phyloP scores from a whole-genome alignment of 1,140 invertebrate genomes.

The Aphaenogaster rudis region DNA sequence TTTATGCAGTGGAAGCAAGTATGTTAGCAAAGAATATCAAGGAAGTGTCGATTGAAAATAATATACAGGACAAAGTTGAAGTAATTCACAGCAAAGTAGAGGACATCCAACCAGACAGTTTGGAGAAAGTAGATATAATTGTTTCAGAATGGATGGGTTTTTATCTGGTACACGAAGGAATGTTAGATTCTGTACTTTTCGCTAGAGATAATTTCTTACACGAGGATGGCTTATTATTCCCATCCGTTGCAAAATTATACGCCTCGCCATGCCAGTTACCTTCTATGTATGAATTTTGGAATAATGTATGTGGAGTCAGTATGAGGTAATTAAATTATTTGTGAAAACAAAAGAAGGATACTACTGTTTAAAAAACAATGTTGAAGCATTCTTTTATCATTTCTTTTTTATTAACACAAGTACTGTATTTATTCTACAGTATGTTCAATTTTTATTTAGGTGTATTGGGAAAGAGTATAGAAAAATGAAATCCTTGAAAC shows the following conservation, averaged over 20 bases:
- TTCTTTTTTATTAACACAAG: not conserved
- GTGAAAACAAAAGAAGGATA: constrained; percentile 87
- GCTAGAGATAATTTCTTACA: constrained; percentile 96
- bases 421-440: constrained; percentile 28
- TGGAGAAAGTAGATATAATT: constrained; percentile 97
- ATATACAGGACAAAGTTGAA: constrained; percentile 88
- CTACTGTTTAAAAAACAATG: constrained; percentile 87
- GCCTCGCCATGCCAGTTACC: constrained; percentile 90
- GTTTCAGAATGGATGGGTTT: constrained; percentile 99
- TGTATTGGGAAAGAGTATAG: constrained; percentile 80
- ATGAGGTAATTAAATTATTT: constrained; percentile 92
- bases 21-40: constrained; percentile 94
- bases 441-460: constrained; percentile 70
- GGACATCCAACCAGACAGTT: constrained; percentile 90
- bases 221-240: constrained; percentile 89
- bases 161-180: constrained; percentile 98
- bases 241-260: constrained; percentile 80
- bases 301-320: constrained; percentile 97
- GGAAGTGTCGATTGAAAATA: constrained; percentile 92
- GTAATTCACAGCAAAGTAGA: constrained; percentile 94
- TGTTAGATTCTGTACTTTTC: constrained; percentile 97
- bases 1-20: constrained; percentile 97
- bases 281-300: constrained; percentile 93
- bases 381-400: not conserved
- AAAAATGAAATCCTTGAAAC: constrained; percentile 78